Base-by-base conservation (phyloP, 2,797 vertebrate genomes). In the Enteromius unitaeniatus region DNA sequence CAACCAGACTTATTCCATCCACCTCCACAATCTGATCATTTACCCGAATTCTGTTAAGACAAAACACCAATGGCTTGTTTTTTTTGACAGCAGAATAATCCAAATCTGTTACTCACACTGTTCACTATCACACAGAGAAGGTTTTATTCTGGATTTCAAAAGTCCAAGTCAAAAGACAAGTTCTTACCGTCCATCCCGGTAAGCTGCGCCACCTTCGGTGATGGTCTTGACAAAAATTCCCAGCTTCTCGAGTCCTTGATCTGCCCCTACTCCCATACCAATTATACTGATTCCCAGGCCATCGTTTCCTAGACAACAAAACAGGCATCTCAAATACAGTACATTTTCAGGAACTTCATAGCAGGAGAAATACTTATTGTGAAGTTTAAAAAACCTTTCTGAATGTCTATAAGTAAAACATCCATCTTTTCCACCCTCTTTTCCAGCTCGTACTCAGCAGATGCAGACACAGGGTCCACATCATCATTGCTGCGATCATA, bases 1-100 rank as follows among this genome's bases (percentile, higher is more conserved):
- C 97, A 3, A 98, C 96, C 84, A 98, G 93, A 92, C 96, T 97
- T 87, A 96, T 92, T 28, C 95, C 95, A 83, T 97, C 96, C 82
- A 97, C 97, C 84, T 97, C 96, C 90, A 98, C 95, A 78, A 98
- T 97, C 93, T 98, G 97, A 92, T 98, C 97, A 85, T 98, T 97
- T 65, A 98, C 95, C 85, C 91, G 90, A 91, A 98, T 97, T 90
- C 97, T 98, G 83, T 86, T 15, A 62, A 67, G 67, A 4, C 49
- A 49, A 64, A 60, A 34, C 34, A 23, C 4, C 26, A 62, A 28
- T 2, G 42, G 42, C 17, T 23, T 58, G 55, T 58, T 58, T 45
- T 6, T 28, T 62, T 11, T 31, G 23, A 8, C 6, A 7, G 55
- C 6, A 53, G 47, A 68, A 58, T 13, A 17, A 45, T 3, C 45